Conservation (phyloP, 2,113 vertebrate genomes). For the Sinosuthora webbiana region DNA sequence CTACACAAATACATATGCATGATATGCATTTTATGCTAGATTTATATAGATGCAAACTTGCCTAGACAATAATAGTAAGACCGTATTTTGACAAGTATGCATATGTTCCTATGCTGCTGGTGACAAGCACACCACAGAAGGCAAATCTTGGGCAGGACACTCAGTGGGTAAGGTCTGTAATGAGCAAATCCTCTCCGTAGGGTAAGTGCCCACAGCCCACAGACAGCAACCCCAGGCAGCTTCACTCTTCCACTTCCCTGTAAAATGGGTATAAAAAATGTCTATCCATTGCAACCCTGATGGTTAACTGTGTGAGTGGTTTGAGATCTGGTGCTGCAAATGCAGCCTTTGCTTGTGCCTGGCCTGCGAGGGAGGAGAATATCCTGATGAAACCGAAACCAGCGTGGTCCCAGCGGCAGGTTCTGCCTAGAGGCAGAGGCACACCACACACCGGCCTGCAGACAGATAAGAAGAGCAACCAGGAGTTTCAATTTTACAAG, state of each 20-base stretch:
- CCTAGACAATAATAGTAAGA: background rate
- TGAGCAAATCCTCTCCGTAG: rapidly evolving
- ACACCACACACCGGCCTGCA: rapidly evolving
- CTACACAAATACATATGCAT: background rate
- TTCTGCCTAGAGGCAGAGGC: background rate
- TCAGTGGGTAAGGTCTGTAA: background rate
- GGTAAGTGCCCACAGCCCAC: background rate
- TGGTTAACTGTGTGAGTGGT: background rate
- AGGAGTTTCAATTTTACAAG: constrained; percentile 15
- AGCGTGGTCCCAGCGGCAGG: background rate
- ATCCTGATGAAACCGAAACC: constrained; percentile 11
- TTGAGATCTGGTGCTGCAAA: background rate
- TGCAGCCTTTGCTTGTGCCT: background rate
- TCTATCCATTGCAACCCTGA: background rate
- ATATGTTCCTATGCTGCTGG: background rate
- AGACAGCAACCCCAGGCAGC: rapidly evolving
- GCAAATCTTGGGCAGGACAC: background rate
- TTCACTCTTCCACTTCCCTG: background rate
- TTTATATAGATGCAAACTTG: background rate
- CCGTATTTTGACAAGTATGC: background rate
- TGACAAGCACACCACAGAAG: background rate
- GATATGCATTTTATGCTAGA: background rate
- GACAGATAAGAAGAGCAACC: background rate
- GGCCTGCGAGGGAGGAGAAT: background rate
- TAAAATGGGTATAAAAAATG: background rate